Conservation (phyloP, 2,113 vertebrate genomes). For the Cyphomyrus discorhynchus region DNA sequence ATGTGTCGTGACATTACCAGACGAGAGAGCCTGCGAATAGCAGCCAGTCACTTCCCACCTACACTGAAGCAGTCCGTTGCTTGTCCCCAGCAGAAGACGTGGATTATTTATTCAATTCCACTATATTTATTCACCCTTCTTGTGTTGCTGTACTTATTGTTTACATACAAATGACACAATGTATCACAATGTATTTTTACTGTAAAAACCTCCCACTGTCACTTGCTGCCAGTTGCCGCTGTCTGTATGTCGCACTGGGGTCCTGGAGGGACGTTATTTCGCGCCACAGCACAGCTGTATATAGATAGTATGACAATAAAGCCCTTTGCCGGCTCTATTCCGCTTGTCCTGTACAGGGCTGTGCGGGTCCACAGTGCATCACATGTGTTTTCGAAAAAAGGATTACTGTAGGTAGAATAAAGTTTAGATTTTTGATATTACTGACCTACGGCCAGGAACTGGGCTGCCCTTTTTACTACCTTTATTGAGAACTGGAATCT, state of each 20-base stretch:
- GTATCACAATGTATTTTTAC: background rate
- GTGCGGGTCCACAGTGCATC: background rate
- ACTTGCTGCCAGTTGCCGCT: background rate
- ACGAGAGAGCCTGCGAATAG: background rate
- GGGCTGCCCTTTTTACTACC: background rate
- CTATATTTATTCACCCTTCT: background rate
- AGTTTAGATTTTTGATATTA: background rate
- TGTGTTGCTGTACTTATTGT: background rate
- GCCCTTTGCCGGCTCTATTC: background rate
- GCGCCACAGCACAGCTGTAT: background rate
- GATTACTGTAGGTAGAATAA: background rate
- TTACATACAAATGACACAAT: background rate
- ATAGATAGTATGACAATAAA: background rate
- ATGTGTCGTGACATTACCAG: background rate
- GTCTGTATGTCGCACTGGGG: background rate
- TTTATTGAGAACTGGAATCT: background rate
- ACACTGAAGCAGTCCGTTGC: background rate
- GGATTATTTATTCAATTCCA: background rate
- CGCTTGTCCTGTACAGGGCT: background rate
- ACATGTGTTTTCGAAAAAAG: background rate
- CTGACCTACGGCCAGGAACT: background rate
- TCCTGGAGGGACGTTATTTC: background rate
- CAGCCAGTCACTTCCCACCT: background rate
- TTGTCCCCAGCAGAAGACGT: background rate
- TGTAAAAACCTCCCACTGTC: background rate